Conservation (phyloP, 2,888 invertebrate genomes). For the Patella depressa region DNA sequence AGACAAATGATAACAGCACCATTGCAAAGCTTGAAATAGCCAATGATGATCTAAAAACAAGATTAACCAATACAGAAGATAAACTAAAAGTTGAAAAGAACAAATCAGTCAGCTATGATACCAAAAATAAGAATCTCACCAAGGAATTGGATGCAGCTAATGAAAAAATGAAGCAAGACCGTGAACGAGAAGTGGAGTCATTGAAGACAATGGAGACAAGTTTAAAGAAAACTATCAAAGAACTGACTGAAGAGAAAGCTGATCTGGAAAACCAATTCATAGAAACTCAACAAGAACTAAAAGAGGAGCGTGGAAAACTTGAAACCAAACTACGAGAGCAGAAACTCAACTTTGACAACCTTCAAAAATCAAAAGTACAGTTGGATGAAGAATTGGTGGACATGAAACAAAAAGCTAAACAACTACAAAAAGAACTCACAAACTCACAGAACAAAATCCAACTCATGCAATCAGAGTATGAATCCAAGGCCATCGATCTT, state of each 20-base stretch:
- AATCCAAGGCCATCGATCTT: constrained; percentile 33
- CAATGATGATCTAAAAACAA: constrained; percentile 16
- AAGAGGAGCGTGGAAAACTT: neutral
- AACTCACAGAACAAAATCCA: constrained; percentile 51
- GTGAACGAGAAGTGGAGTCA: constrained; percentile 21
- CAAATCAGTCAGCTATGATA: neutral
- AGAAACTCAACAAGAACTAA: constrained; percentile 25
- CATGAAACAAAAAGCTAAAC: constrained; percentile 41
- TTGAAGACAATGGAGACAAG: constrained; percentile 18
- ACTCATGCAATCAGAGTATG: constrained; percentile 55
- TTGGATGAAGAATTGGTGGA: constrained; percentile 24
- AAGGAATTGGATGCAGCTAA: constrained; percentile 19
- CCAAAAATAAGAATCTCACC: constrained; percentile 14
- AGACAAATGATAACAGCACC: neutral
- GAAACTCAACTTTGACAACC: neutral
- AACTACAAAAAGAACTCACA: constrained; percentile 40
- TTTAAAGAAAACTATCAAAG: constrained; percentile 30
- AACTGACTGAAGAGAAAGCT: constrained; percentile 39
- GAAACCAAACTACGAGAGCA: constrained; percentile 4
- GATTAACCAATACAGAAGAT: constrained; percentile 16
- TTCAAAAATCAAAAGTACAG: constrained; percentile 12
- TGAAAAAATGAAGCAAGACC: constrained; percentile 24
- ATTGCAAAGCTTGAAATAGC: neutral
- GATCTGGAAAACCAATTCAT: constrained; percentile 19
- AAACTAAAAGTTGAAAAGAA: constrained; percentile 5